Percentiles rank a stretch among this genome's conserved stretches.
Evolutionary conservation across 2,888 invertebrate species (phyloP).

Genomic region (Lysandra bellargus): DNA sequence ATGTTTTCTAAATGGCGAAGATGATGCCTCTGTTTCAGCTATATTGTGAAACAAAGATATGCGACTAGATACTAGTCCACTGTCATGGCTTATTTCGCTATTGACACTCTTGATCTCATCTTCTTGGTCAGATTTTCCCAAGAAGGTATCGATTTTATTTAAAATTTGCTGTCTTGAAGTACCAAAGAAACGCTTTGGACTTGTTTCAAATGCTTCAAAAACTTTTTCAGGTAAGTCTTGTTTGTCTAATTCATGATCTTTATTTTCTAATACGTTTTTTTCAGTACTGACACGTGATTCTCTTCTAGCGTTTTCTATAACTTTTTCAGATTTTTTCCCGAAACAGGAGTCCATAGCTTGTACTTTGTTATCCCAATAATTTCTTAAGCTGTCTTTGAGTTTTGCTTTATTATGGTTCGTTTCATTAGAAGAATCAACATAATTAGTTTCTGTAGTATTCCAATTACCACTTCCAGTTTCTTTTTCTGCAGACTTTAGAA

Average conservation of each 20-base stretch:
- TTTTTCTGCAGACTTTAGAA: constrained; percentile 52
- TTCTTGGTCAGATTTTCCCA: constrained; percentile 57
- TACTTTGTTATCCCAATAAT: constrained; percentile 19
- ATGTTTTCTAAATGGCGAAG: constrained; percentile 55
- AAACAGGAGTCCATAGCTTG: constrained; percentile 27
- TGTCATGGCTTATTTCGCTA: constrained; percentile 56
- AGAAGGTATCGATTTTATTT: constrained; percentile 71
- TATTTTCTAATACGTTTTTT: neutral
- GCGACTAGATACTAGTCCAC: constrained; percentile 73
- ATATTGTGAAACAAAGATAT: constrained; percentile 71
- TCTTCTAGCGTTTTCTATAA: neutral
- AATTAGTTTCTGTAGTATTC: constrained; percentile 37
- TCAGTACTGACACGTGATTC: neutral
- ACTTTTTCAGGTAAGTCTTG: constrained; percentile 73
- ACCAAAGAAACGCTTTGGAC: constrained; percentile 74
- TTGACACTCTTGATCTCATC: constrained; percentile 50
- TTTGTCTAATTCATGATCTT: constrained; percentile 45
- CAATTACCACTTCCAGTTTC: constrained; percentile 35
- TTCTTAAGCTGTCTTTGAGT: constrained; percentile 23
- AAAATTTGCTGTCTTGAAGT: constrained; percentile 72
- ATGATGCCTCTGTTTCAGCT: constrained; percentile 62
- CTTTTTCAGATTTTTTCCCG: constrained; percentile 21
- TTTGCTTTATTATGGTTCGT: constrained; percentile 14
- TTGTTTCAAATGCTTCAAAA: constrained; percentile 75
- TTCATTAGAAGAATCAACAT: constrained; percentile 41